Evolutionary conservation across 2,113 vertebrate genomes (phyloP).

Genomic region (Marcusenius ussheri): DNA sequence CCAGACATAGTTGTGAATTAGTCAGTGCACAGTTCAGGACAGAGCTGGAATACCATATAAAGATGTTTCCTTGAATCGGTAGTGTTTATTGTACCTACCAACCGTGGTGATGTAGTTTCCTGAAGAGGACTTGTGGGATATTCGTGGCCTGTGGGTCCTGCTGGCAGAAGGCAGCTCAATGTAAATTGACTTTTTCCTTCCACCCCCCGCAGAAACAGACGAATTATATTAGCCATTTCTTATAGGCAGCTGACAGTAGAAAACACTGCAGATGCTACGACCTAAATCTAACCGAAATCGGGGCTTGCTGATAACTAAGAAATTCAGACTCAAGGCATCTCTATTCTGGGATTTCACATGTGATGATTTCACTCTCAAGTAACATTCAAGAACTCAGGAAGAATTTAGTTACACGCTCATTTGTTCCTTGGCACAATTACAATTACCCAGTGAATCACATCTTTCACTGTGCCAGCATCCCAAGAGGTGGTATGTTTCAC

Average conservation of each 20-base stretch:
- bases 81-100: constrained; percentile 57
- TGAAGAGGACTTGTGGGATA: constrained; percentile 56
- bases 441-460: not conserved
- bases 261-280: not conserved
- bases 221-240: not conserved
- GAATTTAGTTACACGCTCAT: not conserved
- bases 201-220: not conserved
- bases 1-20: not conserved
- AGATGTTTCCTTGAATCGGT: not conserved
- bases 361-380: not conserved
- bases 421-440: not conserved
- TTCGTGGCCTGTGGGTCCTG: constrained; percentile 71
- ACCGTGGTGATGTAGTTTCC: constrained; percentile 75
- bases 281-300: not conserved
- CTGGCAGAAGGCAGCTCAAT: constrained; percentile 5
- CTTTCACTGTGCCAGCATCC: not conserved
- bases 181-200: not conserved
- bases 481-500: not conserved
- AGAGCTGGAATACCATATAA: not conserved
- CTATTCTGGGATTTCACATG: not conserved
- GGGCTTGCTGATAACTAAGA: not conserved
- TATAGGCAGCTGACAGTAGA: not conserved
- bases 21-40: not conserved
- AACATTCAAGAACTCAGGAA: not conserved
- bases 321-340: not conserved